Evolutionary conservation across 1,140 invertebrate genomes (phyloP).

Genomic region (Monomorium pharaonis): DNA sequence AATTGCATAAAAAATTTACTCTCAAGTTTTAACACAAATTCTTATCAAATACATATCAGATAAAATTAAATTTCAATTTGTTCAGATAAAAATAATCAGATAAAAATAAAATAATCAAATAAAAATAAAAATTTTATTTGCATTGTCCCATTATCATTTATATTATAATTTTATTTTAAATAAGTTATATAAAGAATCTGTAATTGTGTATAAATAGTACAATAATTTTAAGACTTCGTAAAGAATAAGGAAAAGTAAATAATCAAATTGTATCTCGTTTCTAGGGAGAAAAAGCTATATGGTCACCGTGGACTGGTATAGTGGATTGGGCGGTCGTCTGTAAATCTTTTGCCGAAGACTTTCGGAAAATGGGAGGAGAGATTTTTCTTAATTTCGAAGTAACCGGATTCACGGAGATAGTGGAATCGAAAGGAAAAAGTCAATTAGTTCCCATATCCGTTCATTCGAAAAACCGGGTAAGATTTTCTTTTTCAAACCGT

Average conservation of each 20-base stretch:
- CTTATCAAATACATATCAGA: too few relatives aligned
- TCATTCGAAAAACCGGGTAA: constrained; percentile 77
- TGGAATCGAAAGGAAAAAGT: constrained; percentile 74
- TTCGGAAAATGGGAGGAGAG: constrained; percentile 91
- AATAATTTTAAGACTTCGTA: not conserved
- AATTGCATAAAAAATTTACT: not conserved
- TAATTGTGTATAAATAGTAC: not conserved
- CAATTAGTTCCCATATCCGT: constrained; percentile 75
- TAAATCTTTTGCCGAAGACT: constrained; percentile 93
- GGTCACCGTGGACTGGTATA: constrained; percentile 99
- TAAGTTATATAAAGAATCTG: not conserved
- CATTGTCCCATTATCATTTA: not conserved
- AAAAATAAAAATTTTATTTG: constrained; percentile 12
- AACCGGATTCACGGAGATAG: constrained; percentile 86
- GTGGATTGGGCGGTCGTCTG: constrained; percentile 97
- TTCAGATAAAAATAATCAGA: too few relatives aligned
- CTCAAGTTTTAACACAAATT: too few relatives aligned
- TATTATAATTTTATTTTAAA: constrained; percentile 8
- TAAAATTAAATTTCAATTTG: too few relatives aligned
- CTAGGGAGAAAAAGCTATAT: constrained; percentile 96
- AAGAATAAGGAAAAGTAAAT: not conserved
- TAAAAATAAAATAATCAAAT: too few relatives aligned
- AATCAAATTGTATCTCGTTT: constrained; percentile 69
- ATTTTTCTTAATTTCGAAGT: constrained; percentile 93
- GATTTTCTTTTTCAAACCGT: not conserved